Evolutionary conservation across 64 coral and sea anemone species (phyloP), one percentile per base, ranked within the genome.

Genomic region (Stichodactyla helianthus): DNA sequence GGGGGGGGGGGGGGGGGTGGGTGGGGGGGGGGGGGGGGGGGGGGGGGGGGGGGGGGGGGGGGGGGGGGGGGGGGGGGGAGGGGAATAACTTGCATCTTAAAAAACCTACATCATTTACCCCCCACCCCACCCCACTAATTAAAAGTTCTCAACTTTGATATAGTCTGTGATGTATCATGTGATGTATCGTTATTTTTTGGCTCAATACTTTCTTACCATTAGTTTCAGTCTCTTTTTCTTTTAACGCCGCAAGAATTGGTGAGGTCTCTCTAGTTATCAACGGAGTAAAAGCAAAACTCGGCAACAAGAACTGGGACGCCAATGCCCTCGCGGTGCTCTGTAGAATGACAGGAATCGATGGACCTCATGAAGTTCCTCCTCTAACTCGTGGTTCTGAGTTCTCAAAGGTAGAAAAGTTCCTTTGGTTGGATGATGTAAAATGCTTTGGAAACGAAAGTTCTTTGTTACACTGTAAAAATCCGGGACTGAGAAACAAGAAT

Each of bases 381-480:
- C 8, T 4, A 31, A 28, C 11, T 27, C 68, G 6, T 28, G 68
- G 68, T n/a, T 27, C n/a, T 10, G 4, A 74, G 22, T n/a, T 11
- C 10, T 74, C 68, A 31, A 7, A 74, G 4, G 22, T 12, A 12
- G 11, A 27, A 10, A 19, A 74, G 3, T 25, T 27, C 6, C 68
- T 74, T 8, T 74, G 68, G 68, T 31, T 74, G 27, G 22, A 74
- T 22, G 11, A 31, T 27, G 68, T 74, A 28, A 74, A 27, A 74
- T 74, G 68, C 25, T 74, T 74, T 31, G 68, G 68, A 12, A 74
- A 74, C 26, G 68, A 74, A 74, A 74, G 68, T 23, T 74, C 68
- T 27, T 25, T 74, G 68, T 11, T 74, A 4, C 10, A 74, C 7
- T 74, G 68, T 74, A 10, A 13, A 74, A 74, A 74, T 18, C 68